Evolutionary conservation across 2,797 vertebrate genomes (phyloP).

Genomic region (Melanotaenia parkinsoni): DNA sequence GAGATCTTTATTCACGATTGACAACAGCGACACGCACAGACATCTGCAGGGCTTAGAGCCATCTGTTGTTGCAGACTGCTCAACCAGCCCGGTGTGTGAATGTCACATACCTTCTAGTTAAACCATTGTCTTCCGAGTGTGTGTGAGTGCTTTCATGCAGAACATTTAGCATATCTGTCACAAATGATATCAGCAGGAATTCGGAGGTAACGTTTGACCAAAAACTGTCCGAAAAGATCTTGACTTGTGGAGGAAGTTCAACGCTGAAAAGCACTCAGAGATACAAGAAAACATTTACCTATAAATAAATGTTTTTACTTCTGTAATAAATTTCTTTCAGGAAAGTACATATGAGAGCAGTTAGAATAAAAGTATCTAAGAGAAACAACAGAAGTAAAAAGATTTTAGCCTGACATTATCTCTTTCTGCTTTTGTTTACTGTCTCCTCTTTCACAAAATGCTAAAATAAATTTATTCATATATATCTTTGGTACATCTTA

Average conservation of each 20-base stretch:
- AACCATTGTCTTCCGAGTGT: slow-evolving; percentile 57
- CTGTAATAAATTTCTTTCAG: neutral
- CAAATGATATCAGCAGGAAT: slow-evolving; percentile 61
- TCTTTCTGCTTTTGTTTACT: too few relatives aligned
- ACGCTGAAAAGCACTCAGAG: neutral
- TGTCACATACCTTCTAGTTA: slow-evolving; percentile 46
- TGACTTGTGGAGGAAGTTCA: neutral
- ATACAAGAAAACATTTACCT: neutral
- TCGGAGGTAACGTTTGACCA: slow-evolving; percentile 28
- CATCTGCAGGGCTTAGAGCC: slow-evolving; percentile 73
- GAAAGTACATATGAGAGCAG: neutral
- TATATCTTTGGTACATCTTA: neutral
- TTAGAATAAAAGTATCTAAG: neutral
- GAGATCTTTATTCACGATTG: slow-evolving; percentile 74
- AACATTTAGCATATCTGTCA: slow-evolving; percentile 47
- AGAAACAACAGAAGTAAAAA: neutral
- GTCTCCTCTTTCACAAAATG: neutral
- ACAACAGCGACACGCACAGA: slow-evolving; percentile 67
- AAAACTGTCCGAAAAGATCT: slow-evolving; percentile 15
- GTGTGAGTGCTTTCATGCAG: slow-evolving; percentile 50
- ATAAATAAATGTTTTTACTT: too few relatives aligned
- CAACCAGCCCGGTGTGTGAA: slow-evolving; percentile 57
- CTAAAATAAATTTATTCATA: neutral
- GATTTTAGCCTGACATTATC: too few relatives aligned
- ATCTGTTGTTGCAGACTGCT: slow-evolving; percentile 75